These are phyloP conservation scores for Nestor notabilis DNA, from an alignment of 2,113 vertebrate genomes.

Conservation along the genomic window DNA sequence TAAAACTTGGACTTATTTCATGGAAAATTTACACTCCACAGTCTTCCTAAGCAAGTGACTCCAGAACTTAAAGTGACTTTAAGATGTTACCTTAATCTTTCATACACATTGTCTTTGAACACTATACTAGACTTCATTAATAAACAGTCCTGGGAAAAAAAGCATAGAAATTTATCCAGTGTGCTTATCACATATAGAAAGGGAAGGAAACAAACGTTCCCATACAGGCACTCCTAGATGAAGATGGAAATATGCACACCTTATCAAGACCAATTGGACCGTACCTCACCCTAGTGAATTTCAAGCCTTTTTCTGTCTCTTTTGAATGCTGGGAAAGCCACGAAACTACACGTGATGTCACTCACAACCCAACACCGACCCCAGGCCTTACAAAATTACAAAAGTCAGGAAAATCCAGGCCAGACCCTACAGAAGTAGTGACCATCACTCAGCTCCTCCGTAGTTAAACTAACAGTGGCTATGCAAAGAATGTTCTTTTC, in stretches of 20 bases:
- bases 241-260: accelerated
- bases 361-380: neutral
- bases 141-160: neutral
- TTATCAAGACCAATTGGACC: neutral
- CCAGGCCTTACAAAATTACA: neutral
- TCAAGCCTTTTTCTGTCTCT: neutral
- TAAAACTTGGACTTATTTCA: neutral
- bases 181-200: accelerated
- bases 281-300: neutral
- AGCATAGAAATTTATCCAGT: neutral
- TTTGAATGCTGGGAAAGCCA: neutral
- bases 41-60: neutral
- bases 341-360: neutral
- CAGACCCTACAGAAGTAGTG: neutral
- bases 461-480: neutral
- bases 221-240: accelerated
- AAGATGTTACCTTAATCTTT: neutral
- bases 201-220: neutral
- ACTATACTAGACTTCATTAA: neutral
- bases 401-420: neutral
- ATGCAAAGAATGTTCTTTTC: neutral
- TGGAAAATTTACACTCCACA: neutral
- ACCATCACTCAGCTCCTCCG: neutral
- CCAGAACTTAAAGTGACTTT: neutral
- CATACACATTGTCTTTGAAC: neutral